These are phyloP conservation scores for Ormyrus rosae DNA, from an alignment of 2,888 invertebrate genomes.

Conservation along the genomic window DNA sequence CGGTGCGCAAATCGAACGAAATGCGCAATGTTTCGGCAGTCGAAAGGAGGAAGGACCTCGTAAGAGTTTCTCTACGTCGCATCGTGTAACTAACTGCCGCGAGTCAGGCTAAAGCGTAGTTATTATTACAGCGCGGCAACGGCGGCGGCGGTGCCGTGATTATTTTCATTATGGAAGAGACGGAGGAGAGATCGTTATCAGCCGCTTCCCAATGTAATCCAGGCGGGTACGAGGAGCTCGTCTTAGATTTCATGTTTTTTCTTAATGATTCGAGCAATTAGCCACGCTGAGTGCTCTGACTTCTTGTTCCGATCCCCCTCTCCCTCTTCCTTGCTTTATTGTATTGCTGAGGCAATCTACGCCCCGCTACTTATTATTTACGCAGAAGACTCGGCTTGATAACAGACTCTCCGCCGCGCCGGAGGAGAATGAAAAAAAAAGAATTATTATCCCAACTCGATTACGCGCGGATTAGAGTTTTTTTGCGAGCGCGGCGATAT, in stretches of 20 bases:
- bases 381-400: conserved; percentile 11
- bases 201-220: conserved; percentile 70
- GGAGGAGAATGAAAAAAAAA: conserved; percentile 7
- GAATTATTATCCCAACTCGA: conserved; percentile 16
- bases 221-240: conserved; percentile 55
- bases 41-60: conserved; percentile 50
- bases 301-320: conserved; percentile 65
- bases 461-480: background rate
- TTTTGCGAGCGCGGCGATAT: background rate
- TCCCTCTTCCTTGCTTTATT: conserved; percentile 46
- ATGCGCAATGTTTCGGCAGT: conserved; percentile 19
- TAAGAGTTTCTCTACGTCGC: conserved; percentile 50
- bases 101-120: conserved; percentile 60
- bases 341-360: conserved; percentile 40
- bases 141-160: conserved; percentile 66
- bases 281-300: conserved; percentile 75
- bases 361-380: background rate
- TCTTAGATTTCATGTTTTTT: conserved; percentile 75
- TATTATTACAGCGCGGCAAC: conserved; percentile 60
- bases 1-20: conserved; percentile 29
- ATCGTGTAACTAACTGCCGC: conserved; percentile 57
- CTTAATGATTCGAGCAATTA: conserved; percentile 76
- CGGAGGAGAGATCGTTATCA: conserved; percentile 69
- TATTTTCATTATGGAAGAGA: conserved; percentile 74
- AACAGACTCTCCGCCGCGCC: conserved; percentile 24